These are phyloP conservation scores for Oryctolagus cuniculus DNA, from an alignment of 2,113 vertebrate species.

Conservation along the genomic window mOryCun1.1 NC_091452.1:4622001-4622500, in stretches of 20 bases:
- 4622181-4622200: not conserved
- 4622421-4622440: accelerated
- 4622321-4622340: accelerated
- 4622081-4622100: conserved; percentile 95
- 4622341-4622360: accelerated
- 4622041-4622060: conserved; percentile 91
- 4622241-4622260: accelerated
- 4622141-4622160: conserved; percentile 97
- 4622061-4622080: conserved; percentile 96
- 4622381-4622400: not conserved
- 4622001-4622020: conserved; percentile 98
- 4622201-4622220: not conserved
- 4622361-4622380: not conserved
- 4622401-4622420: accelerated
- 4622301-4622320: accelerated
- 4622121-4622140: conserved; percentile 96
- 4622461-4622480: not conserved
- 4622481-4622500: not conserved
- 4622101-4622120: conserved; percentile 97
- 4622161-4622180: conserved; percentile 90
- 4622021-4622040: conserved; percentile 93
- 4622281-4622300: not conserved
- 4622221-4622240: too few relatives aligned
- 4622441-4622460: accelerated
- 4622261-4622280: not conserved